Evolutionary conservation across 1,140 invertebrate species (phyloP).

Genomic region (Temnothorax curvispinosus): DNA sequence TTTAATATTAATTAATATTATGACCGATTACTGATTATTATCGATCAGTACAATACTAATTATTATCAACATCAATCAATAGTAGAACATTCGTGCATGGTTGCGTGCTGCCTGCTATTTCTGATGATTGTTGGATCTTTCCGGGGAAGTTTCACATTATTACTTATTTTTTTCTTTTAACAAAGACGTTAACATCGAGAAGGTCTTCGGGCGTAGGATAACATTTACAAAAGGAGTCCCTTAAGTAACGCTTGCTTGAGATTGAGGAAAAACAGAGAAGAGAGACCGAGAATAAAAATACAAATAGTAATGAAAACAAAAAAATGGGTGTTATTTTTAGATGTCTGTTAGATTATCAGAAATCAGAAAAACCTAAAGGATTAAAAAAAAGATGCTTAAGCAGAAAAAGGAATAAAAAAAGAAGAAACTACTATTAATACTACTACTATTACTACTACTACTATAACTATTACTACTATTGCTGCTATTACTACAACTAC

Average conservation of each 20-base stretch:
- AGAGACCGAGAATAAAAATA: constrained; percentile 70
- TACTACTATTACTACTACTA: constrained; percentile 73
- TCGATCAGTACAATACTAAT: constrained; percentile 4
- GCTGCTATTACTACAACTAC: constrained; percentile 71
- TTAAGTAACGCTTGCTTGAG: constrained; percentile 76
- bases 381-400: constrained; percentile 79
- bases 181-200: constrained; percentile 24
- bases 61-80: constrained; percentile 38
- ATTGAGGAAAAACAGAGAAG: constrained; percentile 60
- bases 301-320: constrained; percentile 81
- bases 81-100: not conserved
- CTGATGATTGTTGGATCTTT: constrained; percentile 14
- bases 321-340: constrained; percentile 84
- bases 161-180: not conserved
- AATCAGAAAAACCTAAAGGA: constrained; percentile 78
- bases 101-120: constrained; percentile 5
- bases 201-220: constrained; percentile 26
- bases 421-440: constrained; percentile 77
- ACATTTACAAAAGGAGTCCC: constrained; percentile 69
- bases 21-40: not conserved
- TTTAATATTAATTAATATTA: constrained; percentile 35
- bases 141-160: not conserved
- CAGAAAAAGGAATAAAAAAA: constrained; percentile 79
- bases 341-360: constrained; percentile 84
- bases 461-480: constrained; percentile 66